Evolutionary conservation across 2,797 vertebrate species (phyloP), one percentile per base, ranked within the genome.

Genomic region (Mormyrops boulengeri): DNA sequence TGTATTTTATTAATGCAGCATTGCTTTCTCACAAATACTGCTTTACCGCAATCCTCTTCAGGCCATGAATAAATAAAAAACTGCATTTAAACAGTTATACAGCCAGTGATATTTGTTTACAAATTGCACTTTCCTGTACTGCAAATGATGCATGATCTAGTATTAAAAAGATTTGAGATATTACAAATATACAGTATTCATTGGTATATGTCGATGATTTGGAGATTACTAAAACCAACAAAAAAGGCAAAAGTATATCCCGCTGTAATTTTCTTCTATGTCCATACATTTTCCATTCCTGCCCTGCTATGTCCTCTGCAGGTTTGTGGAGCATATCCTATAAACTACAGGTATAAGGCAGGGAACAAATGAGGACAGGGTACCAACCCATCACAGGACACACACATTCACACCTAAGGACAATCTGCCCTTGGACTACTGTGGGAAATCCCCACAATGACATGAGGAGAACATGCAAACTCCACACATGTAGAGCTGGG

Each of bases 11-110:
- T 14, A 19, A 41, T 19, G 80, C 41, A 84, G 38, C 44, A 49
- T 49, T 44, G 80, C 44, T 47, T 84, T 49, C 44, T n/a, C 34
- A 88, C 38, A 41, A 87, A 44, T 12, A 11, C 44, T 34, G 30
- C 34, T 22, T 85, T 62, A 52, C 47, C 22, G 26, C 49, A 12
- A 47, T 89, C 7, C 26, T 34, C 5, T 49, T 85, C 53, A 47
- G 12, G 2, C n/a, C 57, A 89, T 73, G 49, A 89, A 87, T 89
- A 89, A 89, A 84, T 84, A 30, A 80, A 19, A 47, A 49, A 5
- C 47, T 53, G 26, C 1, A 77, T 26, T 22, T 38, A 85, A 85
- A 69, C 53, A 34, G 88, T 55, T 19, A 44, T 80, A 34, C 73
- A 85, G 44, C 47, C 84, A 55, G 22, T 52, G 66, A 30, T 34